A percentile compares a stretch with the other conserved stretches of the same genome.
Conservation (phyloP, 2,888 invertebrate genomes). For the Itoplectis maculator region DNA sequence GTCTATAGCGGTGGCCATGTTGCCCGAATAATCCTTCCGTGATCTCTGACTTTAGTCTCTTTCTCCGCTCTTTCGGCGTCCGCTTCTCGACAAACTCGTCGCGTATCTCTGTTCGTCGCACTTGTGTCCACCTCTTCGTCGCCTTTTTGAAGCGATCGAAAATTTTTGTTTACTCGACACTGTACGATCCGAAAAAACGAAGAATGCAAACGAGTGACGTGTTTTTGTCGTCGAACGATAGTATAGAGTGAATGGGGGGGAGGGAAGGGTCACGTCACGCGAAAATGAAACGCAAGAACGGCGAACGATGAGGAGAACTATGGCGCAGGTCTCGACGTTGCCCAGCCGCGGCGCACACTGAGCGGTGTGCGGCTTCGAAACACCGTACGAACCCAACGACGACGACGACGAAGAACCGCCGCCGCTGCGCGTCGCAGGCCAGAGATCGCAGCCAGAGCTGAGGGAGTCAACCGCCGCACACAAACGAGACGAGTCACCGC, state of each 20-base stretch:
- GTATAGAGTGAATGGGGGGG: no score
- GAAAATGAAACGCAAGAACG: background rate
- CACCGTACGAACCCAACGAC: slow-evolving; percentile 63
- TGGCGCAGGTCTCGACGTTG: slow-evolving; percentile 59
- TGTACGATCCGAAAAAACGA: background rate
- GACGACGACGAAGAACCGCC: slow-evolving; percentile 36
- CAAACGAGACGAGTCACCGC: no score
- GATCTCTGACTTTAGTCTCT: slow-evolving; percentile 68
- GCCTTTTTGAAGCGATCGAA: background rate
- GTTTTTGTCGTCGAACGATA: no score
- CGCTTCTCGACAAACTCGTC: slow-evolving; percentile 4
- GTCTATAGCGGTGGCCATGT: slow-evolving; percentile 84
- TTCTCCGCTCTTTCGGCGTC: slow-evolving; percentile 49
- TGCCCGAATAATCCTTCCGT: slow-evolving; percentile 78
- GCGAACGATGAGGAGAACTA: slow-evolving; percentile 22
- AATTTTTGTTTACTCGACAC: background rate
- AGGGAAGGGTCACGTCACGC: no score
- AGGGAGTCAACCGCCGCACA: no score
- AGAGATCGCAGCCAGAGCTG: no score
- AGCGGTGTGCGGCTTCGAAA: slow-evolving; percentile 59
- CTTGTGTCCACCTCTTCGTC: background rate
- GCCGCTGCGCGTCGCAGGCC: no score
- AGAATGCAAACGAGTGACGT: no score
- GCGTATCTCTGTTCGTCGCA: background rate
- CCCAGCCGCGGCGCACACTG: slow-evolving; percentile 67